Evolutionary conservation across 2,113 vertebrate genomes (phyloP).

Genomic region (Oncorhynchus mykiss): DNA sequence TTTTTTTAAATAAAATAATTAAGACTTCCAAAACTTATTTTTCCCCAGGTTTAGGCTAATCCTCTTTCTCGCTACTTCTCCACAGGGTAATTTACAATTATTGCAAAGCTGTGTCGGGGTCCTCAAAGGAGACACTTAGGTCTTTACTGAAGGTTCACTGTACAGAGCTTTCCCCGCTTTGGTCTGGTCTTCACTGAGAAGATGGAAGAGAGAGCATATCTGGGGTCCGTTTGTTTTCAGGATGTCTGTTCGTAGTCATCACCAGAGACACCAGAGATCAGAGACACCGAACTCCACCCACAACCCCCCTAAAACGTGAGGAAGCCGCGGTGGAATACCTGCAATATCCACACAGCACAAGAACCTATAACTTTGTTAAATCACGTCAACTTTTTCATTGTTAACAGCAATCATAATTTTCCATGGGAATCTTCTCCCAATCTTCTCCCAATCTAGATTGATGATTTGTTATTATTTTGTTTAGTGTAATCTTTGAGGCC

Average conservation of each 20-base stretch:
- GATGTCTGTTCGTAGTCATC: conserved; percentile 58
- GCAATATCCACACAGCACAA: conserved; percentile 57
- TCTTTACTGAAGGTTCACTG: conserved; percentile 56
- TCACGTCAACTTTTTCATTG: conserved; percentile 69
- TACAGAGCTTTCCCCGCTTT: conserved; percentile 81
- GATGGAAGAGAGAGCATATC: conserved; percentile 56
- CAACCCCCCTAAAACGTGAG: conserved; percentile 48
- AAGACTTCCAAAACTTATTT: not conserved
- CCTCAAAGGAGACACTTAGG: conserved; percentile 93
- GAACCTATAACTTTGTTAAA: conserved; percentile 65
- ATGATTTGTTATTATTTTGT: conserved; percentile 30
- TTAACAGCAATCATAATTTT: conserved; percentile 69
- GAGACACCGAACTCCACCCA: conserved; percentile 45
- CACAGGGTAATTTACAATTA: conserved; percentile 93
- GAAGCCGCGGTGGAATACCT: conserved; percentile 43
- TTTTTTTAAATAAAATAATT: not conserved
- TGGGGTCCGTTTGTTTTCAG: conserved; percentile 62
- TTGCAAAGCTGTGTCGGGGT: conserved; percentile 95
- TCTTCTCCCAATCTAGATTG: conserved; percentile 60
- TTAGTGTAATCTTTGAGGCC: conserved; percentile 14
- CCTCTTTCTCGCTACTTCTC: conserved; percentile 21
- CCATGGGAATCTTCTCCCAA: conserved; percentile 62
- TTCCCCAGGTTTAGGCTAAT: not conserved
- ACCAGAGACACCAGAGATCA: conserved; percentile 65
- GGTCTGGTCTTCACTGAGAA: conserved; percentile 65